phyloP scores from a whole-genome alignment of 2,888 invertebrate species.

The Eudiplozoon nipponicum region DNA sequence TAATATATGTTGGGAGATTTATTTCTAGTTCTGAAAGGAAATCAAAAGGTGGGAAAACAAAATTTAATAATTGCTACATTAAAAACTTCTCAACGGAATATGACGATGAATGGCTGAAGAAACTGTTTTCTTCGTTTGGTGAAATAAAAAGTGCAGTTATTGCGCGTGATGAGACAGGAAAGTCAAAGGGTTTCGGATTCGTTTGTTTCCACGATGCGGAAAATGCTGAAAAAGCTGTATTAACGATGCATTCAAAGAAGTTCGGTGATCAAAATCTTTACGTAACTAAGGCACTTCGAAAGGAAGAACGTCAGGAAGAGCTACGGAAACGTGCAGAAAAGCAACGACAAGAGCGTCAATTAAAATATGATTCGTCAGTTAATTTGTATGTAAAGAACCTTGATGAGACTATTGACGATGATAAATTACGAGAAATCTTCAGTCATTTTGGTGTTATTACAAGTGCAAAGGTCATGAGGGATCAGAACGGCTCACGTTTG shows the following conservation, averaged over 20 bases:
- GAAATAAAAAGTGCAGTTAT: conserved; percentile 27
- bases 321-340: conserved; percentile 76
- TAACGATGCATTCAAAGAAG: conserved; percentile 14
- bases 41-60: conserved; percentile 74
- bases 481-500: conserved; percentile 42
- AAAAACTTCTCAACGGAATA: conserved; percentile 89
- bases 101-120: conserved; percentile 52
- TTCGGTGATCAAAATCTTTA: conserved; percentile 33
- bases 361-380: conserved; percentile 45
- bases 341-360: conserved; percentile 59
- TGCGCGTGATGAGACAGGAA: conserved; percentile 41
- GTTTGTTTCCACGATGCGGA: conserved; percentile 88
- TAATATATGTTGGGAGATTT: conserved; percentile 61
- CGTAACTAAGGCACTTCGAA: conserved; percentile 90
- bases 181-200: conserved; percentile 63
- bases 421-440: conserved; percentile 69
- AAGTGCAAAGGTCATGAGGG: conserved; percentile 45
- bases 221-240: conserved; percentile 40
- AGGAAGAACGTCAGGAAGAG: conserved; percentile 85
- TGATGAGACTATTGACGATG: conserved; percentile 86
- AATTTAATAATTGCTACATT: conserved; percentile 82
- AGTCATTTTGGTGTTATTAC: conserved; percentile 79
- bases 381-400: conserved; percentile 95
- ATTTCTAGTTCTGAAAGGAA: conserved; percentile 86
- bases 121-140: conserved; percentile 67